Evolutionary conservation across 2,797 vertebrate species (phyloP), one percentile per base, ranked within the genome.

Genomic region (Staurois parvus): DNA sequence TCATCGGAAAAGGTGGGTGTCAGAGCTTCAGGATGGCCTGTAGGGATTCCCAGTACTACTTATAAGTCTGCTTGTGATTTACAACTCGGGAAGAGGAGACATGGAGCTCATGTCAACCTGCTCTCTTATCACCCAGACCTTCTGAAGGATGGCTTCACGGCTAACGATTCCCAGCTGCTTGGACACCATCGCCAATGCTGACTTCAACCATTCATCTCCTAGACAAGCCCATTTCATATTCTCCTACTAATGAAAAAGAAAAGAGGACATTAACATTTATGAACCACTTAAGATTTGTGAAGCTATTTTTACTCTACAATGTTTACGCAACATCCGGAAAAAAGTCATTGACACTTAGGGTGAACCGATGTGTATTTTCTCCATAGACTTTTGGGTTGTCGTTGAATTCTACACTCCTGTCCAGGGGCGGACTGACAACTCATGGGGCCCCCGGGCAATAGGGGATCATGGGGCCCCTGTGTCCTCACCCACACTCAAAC

Each of bases 151-250:
- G 10, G 83, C 67, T 32, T 85, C 78, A 21, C 64, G 62, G 64
- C 72, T 82, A 85, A 78, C 69, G 45, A 67, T 82, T 82, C 32
- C 83, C 83, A 83, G 87, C 42, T 78, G 56, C 21, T 68, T 84
- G 79, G 85, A 52, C 73, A 77, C 76, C 81, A 76, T 86, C 74
- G 59, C 42, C 28, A 70, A 17, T 48, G 73, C 26, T 52, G 52
- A 72, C 66, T 86, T 80, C 34, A 66, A 32, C 42, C 5, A 80
- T 85, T 52, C 34, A 86, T 77, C 79, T 82, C 74, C 48, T 3
- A 72, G 79, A 82, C 79, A 86, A 37, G 72, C 45, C 69, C 68
- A 45, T 81, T 86, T 82, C 76, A 82, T 86, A 82, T 72, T 77
- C 73, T n/a, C 37, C 48, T 42, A 70, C 66, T 7, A 29, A 19